phyloP scores from a whole-genome alignment of 2,797 vertebrate species.

The Microctenopoma steveboyesi region DNA sequence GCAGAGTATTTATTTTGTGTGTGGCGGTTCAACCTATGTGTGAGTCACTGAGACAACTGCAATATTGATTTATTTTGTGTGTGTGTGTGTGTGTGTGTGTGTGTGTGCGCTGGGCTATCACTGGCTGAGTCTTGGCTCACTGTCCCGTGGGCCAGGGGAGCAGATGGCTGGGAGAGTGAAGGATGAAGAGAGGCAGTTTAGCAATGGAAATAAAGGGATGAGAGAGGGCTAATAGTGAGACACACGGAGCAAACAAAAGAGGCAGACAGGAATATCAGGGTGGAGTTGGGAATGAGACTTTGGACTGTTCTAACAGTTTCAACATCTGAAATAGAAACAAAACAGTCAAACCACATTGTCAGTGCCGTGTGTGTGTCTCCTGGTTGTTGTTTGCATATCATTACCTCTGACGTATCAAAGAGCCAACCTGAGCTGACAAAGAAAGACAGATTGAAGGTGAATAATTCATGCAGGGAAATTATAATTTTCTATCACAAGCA shows the following conservation, averaged over 20 bases:
- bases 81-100: constrained; percentile 41
- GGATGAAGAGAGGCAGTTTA: constrained; percentile 81
- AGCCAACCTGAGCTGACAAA: constrained; percentile 72
- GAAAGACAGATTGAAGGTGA: constrained; percentile 69
- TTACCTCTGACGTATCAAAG: constrained; percentile 73
- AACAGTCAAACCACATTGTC: constrained; percentile 29
- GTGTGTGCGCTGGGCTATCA: constrained; percentile 42
- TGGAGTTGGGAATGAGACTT: constrained; percentile 62
- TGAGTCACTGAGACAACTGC: constrained; percentile 57
- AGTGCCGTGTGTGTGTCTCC: constrained; percentile 13
- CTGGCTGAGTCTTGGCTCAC: constrained; percentile 72
- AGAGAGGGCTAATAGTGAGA: constrained; percentile 75
- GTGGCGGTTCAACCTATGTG: constrained; percentile 38
- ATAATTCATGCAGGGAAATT: constrained; percentile 77
- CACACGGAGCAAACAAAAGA: constrained; percentile 77
- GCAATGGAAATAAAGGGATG: constrained; percentile 83
- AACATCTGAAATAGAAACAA: constrained; percentile 40
- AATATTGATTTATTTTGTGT: constrained; percentile 73
- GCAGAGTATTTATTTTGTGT: constrained; percentile 36
- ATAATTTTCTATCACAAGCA: constrained; percentile 53
- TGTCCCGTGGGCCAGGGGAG: constrained; percentile 85
- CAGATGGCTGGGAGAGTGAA: constrained; percentile 83
- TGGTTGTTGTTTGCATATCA: constrained; percentile 67
- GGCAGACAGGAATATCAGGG: constrained; percentile 53
- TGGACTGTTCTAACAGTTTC: constrained; percentile 36